A percentile compares a stretch with the other conserved stretches of the same genome.
Evolutionary conservation across 2,797 vertebrate species (phyloP).

Genomic region (Pseudotriccus pelzelni): DNA sequence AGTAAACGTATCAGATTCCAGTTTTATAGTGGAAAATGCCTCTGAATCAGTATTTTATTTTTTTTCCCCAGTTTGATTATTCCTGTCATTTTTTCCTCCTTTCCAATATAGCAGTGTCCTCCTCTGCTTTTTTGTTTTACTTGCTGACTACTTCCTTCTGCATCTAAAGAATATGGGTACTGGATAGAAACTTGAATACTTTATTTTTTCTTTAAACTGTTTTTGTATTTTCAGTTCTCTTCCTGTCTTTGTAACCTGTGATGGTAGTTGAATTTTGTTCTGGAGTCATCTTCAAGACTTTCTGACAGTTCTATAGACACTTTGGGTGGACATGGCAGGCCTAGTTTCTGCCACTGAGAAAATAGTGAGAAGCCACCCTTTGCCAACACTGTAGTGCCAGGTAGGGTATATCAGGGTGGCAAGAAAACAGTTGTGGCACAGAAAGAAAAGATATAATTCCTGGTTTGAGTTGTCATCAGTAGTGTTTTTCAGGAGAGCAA

Average conservation of each 20-base stretch:
- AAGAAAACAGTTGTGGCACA: background rate
- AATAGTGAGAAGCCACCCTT: background rate
- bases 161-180: background rate
- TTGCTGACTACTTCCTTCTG: background rate
- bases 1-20: background rate
- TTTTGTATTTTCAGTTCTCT: background rate
- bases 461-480: background rate
- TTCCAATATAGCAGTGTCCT: background rate
- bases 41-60: background rate
- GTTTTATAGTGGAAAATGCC: background rate
- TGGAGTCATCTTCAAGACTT: background rate
- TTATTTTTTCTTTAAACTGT: background rate
- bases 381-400: background rate
- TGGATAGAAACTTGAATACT: background rate
- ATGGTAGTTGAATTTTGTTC: background rate
- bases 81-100: background rate
- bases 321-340: background rate
- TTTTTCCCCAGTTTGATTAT: rapidly evolving
- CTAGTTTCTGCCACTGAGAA: background rate
- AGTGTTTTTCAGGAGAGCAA: background rate
- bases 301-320: background rate
- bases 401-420: background rate
- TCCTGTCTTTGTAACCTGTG: background rate
- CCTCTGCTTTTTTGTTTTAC: background rate
- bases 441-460: background rate